These are phyloP conservation scores for Lymantria monacha DNA, from an alignment of 2,888 invertebrate genomes.

Conservation along the genomic window DNA sequence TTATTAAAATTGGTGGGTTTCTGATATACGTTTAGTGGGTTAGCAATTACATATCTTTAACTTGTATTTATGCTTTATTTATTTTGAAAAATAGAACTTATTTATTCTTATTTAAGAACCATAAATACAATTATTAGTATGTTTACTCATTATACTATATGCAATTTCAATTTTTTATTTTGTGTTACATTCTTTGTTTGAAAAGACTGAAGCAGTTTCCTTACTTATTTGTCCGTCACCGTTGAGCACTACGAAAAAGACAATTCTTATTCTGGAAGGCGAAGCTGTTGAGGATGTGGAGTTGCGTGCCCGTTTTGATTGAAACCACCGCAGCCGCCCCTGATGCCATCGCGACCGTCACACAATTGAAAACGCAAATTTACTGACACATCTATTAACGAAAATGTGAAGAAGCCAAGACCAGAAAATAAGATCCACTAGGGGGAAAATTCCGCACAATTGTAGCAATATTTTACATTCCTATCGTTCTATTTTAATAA, in stretches of 20 bases:
- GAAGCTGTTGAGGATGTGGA: slow-evolving; percentile 73
- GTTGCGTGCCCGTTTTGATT: slow-evolving; percentile 80
- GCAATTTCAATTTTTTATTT: background rate
- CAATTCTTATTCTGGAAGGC: slow-evolving; percentile 82
- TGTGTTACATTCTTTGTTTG: background rate
- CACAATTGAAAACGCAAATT: slow-evolving; percentile 79
- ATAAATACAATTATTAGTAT: background rate
- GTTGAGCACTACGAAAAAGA: slow-evolving; percentile 75
- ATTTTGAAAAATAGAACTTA: background rate
- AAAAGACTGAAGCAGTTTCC: slow-evolving; percentile 44
- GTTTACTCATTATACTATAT: background rate
- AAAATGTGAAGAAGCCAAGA: slow-evolving; percentile 59
- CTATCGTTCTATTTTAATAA: slow-evolving; percentile 36
- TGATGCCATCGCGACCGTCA: slow-evolving; percentile 45
- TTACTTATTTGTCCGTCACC: slow-evolving; percentile 47
- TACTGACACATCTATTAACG: slow-evolving; percentile 79
- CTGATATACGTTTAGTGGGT: too few relatives aligned
- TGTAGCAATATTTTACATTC: slow-evolving; percentile 36
- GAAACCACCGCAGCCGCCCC: slow-evolving; percentile 60
- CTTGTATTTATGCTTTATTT: too few relatives aligned
- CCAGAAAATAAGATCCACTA: slow-evolving; percentile 58
- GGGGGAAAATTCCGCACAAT: slow-evolving; percentile 39
- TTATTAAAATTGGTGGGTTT: too few relatives aligned
- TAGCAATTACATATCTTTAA: too few relatives aligned
- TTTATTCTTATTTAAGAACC: background rate